phyloP scores from a whole-genome alignment of 2,888 invertebrate species.

The Myopa testacea region DNA sequence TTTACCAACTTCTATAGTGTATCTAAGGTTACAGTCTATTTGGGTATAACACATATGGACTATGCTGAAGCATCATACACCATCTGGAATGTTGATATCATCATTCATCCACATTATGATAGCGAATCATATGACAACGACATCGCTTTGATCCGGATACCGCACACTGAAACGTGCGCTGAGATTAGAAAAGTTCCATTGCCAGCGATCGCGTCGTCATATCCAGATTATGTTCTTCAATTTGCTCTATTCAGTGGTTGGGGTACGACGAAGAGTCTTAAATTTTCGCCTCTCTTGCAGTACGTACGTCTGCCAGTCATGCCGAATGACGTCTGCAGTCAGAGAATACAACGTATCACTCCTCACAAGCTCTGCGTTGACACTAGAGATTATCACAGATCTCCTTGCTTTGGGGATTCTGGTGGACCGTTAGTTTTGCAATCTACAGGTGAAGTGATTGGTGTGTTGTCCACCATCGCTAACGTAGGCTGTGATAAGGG shows the following conservation, averaged over 20 bases:
- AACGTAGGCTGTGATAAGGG: conserved; percentile 50
- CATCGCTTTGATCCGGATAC: background rate
- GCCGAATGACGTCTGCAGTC: background rate
- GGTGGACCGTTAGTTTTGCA: conserved; percentile 59
- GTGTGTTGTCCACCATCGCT: conserved; percentile 57
- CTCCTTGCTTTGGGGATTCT: conserved; percentile 61
- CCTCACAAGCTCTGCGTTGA: background rate
- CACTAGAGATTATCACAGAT: conserved; percentile 33
- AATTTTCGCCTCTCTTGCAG: background rate
- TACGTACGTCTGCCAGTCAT: background rate
- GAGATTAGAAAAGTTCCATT: background rate
- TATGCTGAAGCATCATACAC: background rate
- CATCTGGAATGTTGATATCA: background rate
- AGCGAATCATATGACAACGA: background rate
- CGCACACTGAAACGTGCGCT: background rate
- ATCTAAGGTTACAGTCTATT: background rate
- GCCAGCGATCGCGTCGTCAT: background rate
- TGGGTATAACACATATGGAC: background rate
- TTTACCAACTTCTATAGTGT: background rate
- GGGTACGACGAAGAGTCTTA: background rate
- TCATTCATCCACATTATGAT: background rate
- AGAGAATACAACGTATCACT: background rate
- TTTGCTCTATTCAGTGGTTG: background rate
- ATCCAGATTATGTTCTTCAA: background rate
- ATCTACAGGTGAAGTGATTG: conserved; percentile 46